Evolutionary conservation across 2,113 vertebrate genomes (phyloP).

Genomic region (Ramphastos sulfuratus): DNA sequence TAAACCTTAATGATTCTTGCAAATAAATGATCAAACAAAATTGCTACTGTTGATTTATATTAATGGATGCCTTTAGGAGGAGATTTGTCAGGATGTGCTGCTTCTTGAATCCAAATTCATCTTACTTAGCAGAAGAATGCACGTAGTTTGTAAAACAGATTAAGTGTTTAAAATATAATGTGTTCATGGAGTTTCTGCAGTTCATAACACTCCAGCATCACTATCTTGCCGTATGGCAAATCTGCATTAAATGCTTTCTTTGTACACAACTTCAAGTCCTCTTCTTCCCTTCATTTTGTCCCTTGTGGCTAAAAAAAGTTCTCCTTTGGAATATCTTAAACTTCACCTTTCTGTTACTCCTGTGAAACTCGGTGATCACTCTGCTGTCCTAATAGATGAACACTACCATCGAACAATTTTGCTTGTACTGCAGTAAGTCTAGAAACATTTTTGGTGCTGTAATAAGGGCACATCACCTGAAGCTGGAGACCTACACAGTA

Average conservation of each 20-base stretch:
- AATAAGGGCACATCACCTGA: not conserved
- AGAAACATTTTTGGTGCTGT: not conserved
- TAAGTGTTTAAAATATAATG: conserved; percentile 77
- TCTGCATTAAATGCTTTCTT: conserved; percentile 60
- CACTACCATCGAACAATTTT: not conserved
- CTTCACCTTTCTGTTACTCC: not conserved
- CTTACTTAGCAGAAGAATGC: conserved; percentile 77
- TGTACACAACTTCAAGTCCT: conserved; percentile 34
- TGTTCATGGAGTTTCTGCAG: conserved; percentile 67
- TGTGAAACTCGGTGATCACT: not conserved
- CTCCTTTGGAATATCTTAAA: not conserved
- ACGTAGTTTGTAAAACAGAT: conserved; percentile 77
- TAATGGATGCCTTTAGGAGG: conserved; percentile 84
- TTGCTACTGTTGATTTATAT: conserved; percentile 86
- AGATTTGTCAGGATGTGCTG: conserved; percentile 77
- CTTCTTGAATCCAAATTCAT: conserved; percentile 80
- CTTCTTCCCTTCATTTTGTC: not conserved
- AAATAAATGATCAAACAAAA: conserved; percentile 87
- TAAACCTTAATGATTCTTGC: conserved; percentile 86
- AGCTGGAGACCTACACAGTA: not conserved
- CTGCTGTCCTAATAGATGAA: not conserved
- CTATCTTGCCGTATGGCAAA: conserved; percentile 70
- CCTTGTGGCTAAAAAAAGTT: not conserved
- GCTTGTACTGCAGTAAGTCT: not conserved
- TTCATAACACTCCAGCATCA: conserved; percentile 61